These are phyloP conservation scores for Heliangelus exortis DNA, from an alignment of 2,797 vertebrate genomes.

Conservation along the genomic window DNA sequence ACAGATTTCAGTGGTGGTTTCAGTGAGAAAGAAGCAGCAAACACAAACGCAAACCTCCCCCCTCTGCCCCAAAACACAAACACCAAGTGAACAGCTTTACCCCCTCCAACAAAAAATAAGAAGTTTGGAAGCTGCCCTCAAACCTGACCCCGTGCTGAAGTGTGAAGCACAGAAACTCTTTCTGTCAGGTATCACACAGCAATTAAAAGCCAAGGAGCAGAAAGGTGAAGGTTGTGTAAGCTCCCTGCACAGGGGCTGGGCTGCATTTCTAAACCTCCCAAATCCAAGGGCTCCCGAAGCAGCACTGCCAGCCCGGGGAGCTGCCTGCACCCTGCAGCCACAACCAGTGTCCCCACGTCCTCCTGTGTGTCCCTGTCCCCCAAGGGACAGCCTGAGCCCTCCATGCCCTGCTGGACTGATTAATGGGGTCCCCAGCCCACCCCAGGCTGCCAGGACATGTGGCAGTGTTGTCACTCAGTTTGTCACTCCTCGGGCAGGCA, in stretches of 20 bases:
- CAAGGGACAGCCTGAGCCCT: background rate
- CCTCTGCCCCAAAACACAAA: background rate
- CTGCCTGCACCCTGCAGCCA: background rate
- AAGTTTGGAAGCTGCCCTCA: background rate
- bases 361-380: background rate
- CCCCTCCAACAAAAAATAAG: background rate
- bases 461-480: background rate
- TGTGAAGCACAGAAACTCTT: background rate
- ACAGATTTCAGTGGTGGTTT: background rate
- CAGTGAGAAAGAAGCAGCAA: background rate
- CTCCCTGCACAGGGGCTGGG: background rate
- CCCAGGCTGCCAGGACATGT: fast-evolving
- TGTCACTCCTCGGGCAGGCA: background rate
- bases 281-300: fast-evolving
- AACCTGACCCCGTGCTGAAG: background rate
- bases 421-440: background rate
- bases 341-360: background rate
- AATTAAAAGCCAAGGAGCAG: background rate
- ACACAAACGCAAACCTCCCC: background rate
- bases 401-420: fast-evolving
- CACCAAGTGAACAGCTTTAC: background rate
- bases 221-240: background rate
- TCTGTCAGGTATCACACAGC: background rate
- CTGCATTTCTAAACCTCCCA: background rate
- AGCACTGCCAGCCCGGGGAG: background rate